Percentiles rank a stretch among this genome's conserved stretches.
Evolutionary conservation across 1,140 invertebrate species (phyloP).

Genomic region (Prorops nasuta): DNA sequence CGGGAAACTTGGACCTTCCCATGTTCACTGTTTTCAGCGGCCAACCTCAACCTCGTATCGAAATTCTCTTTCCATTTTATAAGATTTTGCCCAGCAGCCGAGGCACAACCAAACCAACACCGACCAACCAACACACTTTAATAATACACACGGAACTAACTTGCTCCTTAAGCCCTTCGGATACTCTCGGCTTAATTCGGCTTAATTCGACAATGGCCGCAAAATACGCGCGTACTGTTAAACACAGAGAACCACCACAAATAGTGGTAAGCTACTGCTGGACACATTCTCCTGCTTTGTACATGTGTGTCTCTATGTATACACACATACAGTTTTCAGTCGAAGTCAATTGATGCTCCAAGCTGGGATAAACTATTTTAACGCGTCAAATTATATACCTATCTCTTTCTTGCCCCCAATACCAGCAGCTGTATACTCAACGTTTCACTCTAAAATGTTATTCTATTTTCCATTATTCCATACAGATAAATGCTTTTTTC

Average conservation of each 20-base stretch:
- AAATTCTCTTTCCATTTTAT: conserved; percentile 48
- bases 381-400: too few relatives aligned
- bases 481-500: too few relatives aligned
- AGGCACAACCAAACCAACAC: conserved; percentile 40
- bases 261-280: conserved; percentile 16
- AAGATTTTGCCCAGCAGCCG: conserved; percentile 37
- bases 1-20: conserved; percentile 75
- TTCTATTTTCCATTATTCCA: too few relatives aligned
- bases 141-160: conserved; percentile 16
- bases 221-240: conserved; percentile 34
- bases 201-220: conserved; percentile 22
- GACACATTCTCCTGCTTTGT: too few relatives aligned
- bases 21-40: conserved; percentile 54
- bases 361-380: too few relatives aligned
- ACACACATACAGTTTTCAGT: too few relatives aligned
- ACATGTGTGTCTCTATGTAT: too few relatives aligned
- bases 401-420: too few relatives aligned
- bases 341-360: too few relatives aligned
- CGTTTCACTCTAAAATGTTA: too few relatives aligned
- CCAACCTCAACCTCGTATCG: conserved; percentile 36
- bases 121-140: conserved; percentile 28
- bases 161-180: too few relatives aligned
- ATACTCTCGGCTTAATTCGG: conserved; percentile 23
- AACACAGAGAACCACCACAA: conserved; percentile 25
- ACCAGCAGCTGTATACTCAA: too few relatives aligned